phyloP scores from a whole-genome alignment of 2,113 vertebrate species.

The Rafetus swinhoei region DNA sequence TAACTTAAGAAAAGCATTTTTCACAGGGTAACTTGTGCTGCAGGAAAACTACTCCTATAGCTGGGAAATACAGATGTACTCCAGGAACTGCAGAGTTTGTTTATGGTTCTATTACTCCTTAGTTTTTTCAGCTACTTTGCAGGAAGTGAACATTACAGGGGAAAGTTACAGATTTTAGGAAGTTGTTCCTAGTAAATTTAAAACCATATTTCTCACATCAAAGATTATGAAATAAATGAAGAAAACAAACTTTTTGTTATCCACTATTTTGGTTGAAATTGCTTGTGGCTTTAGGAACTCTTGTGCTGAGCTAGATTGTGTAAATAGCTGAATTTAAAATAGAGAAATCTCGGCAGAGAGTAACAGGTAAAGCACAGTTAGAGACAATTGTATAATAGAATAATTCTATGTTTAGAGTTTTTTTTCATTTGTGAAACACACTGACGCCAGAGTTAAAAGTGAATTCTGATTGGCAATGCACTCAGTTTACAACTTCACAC shows the following conservation, averaged over 20 bases:
- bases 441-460: background rate
- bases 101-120: background rate
- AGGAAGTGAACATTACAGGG: background rate
- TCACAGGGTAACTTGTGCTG: background rate
- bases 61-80: background rate
- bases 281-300: conserved; percentile 6
- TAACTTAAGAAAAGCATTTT: background rate
- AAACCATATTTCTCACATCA: too few relatives aligned
- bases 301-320: background rate
- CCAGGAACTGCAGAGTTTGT: too few relatives aligned
- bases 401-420: background rate
- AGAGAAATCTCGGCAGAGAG: conserved; percentile 15
- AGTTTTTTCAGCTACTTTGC: background rate
- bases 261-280: background rate
- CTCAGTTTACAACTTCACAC: background rate
- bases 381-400: background rate
- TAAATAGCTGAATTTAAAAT: conserved; percentile 8
- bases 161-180: background rate
- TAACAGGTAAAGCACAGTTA: background rate
- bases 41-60: background rate
- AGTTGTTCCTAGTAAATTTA: too few relatives aligned
- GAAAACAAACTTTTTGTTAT: background rate
- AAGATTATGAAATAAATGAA: background rate
- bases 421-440: background rate
- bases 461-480: background rate